phyloP scores from a whole-genome alignment of 2,797 vertebrate genomes.

The Leuciscus waleckii region DNA sequence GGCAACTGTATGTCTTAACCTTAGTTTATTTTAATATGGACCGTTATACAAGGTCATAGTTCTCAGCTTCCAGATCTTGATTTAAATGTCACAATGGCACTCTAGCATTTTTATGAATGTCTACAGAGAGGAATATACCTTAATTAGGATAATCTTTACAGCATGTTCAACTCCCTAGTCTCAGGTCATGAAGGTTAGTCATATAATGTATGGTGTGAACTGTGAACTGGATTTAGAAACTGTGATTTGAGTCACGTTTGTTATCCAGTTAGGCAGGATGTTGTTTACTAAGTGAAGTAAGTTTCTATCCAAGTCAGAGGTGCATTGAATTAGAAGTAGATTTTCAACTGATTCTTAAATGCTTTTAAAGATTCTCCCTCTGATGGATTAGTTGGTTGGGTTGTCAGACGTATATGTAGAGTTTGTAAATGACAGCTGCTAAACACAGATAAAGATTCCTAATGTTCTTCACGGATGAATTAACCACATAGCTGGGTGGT shows the following conservation, averaged over 20 bases:
- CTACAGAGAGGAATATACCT: constrained; percentile 37
- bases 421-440: constrained; percentile 47
- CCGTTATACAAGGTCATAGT: constrained; percentile 35
- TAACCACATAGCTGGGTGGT: constrained; percentile 28
- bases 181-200: not conserved
- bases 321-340: not conserved
- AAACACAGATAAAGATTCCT: constrained; percentile 44
- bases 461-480: constrained; percentile 34
- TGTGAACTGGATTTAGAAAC: not conserved
- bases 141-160: constrained; percentile 33
- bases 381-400: constrained; percentile 33
- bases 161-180: constrained; percentile 8
- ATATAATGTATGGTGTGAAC: not conserved
- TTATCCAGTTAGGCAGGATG: not conserved
- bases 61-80: constrained; percentile 36
- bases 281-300: not conserved
- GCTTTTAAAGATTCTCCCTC: constrained; percentile 7
- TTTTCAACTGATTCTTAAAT: not conserved
- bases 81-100: constrained; percentile 46
- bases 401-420: constrained; percentile 34
- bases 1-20: not conserved
- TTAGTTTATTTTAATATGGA: constrained; percentile 7
- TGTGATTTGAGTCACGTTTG: not conserved
- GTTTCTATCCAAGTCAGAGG: not conserved
- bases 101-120: constrained; percentile 36